Conservation (phyloP, 2,113 vertebrate genomes). For the Ctenodactylus gundi region DNA sequence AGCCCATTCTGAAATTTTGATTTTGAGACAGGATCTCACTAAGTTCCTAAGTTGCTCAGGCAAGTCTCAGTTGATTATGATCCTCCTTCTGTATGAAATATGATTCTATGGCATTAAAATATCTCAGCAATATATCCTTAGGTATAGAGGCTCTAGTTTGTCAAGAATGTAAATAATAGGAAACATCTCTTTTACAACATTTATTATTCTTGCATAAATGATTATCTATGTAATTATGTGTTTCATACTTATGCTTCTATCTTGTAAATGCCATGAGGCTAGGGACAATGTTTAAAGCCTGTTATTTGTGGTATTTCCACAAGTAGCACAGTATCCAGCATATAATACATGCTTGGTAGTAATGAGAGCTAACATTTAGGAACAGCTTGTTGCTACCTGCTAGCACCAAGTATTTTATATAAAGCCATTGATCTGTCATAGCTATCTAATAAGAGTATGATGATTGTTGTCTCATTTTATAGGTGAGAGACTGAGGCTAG, state of each 20-base stretch:
- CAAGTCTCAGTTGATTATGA: no score
- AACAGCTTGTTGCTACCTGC: background rate
- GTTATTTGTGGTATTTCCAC: background rate
- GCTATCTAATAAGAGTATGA: background rate
- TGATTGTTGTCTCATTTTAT: background rate
- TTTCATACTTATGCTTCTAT: slow-evolving; percentile 2
- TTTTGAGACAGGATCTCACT: no score
- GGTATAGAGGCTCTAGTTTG: background rate
- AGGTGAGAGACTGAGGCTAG: background rate
- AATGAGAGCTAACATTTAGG: background rate
- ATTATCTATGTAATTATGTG: background rate
- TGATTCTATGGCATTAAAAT: background rate
- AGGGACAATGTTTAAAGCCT: background rate
- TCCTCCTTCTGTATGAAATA: no score
- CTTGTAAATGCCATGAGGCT: background rate
- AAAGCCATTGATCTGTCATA: background rate
- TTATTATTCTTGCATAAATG: background rate
- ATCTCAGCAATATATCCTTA: background rate
- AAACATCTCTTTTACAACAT: background rate
- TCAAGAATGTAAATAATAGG: background rate
- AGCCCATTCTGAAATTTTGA: no score
- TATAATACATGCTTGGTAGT: background rate
- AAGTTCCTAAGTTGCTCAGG: no score
- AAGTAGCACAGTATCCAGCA: background rate
- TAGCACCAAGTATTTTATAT: background rate